Evolutionary conservation across 2,888 invertebrate genomes (phyloP).

Genomic region (Spatulosminthurus flaviceps): DNA sequence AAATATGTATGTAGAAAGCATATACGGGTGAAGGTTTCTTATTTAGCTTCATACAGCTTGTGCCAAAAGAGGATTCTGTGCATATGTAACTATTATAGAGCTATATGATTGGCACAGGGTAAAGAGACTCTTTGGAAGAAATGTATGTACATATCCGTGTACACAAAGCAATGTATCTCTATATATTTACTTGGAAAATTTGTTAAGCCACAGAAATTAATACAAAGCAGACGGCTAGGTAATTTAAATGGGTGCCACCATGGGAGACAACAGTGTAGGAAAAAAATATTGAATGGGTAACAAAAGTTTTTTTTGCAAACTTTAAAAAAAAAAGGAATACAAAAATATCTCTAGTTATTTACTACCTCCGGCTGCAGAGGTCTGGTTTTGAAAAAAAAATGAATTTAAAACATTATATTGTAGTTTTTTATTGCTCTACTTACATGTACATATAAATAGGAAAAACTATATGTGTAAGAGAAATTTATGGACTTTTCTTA

Average conservation of each 20-base stretch:
- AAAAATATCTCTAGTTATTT: background rate
- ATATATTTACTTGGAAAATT: background rate
- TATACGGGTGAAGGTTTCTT: too few relatives aligned
- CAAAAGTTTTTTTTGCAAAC: constrained; percentile 2
- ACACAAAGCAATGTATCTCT: background rate
- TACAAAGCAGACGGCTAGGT: background rate
- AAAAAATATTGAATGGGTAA: background rate
- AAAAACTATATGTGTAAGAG: background rate
- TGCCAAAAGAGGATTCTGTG: background rate
- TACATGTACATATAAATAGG: too few relatives aligned
- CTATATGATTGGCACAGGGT: background rate
- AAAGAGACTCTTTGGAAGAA: background rate
- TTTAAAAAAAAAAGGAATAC: background rate
- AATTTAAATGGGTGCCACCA: constrained; percentile 13
- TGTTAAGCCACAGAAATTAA: constrained; percentile 1
- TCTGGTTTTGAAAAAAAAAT: too few relatives aligned
- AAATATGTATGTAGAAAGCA: too few relatives aligned
- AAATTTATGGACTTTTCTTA: constrained; percentile 50
- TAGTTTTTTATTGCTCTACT: too few relatives aligned
- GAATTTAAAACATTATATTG: too few relatives aligned
- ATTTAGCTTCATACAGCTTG: background rate
- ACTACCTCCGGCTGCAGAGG: background rate
- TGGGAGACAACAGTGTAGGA: background rate
- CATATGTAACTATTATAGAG: background rate
- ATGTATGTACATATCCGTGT: too few relatives aligned